Evolutionary conservation across 2,797 vertebrate species (phyloP).

Genomic region (Tamandua tetradactyla): DNA sequence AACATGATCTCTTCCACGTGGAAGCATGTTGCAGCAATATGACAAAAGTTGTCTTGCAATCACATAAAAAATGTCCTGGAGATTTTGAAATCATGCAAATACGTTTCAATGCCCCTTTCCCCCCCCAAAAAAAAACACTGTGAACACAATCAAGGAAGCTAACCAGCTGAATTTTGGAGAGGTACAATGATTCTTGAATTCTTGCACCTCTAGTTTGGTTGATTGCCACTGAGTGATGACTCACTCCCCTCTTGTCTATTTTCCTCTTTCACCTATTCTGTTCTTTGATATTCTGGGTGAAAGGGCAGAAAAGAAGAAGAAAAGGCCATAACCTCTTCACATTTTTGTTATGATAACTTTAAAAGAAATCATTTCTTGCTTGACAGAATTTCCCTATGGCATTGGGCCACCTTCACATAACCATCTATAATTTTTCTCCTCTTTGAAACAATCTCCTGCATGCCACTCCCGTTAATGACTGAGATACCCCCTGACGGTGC

Average conservation of each 20-base stretch:
- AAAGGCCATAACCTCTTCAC: slow-evolving; percentile 57
- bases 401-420: slow-evolving; percentile 82
- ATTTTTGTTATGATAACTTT: slow-evolving; percentile 78
- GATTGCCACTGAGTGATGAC: neutral
- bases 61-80: slow-evolving; percentile 65
- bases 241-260: neutral
- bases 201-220: neutral
- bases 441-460: slow-evolving; percentile 88
- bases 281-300: slow-evolving; percentile 42
- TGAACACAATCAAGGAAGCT: slow-evolving; percentile 63
- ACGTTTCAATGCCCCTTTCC: slow-evolving; percentile 47
- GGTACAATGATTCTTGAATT: neutral
- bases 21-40: slow-evolving; percentile 68
- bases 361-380: slow-evolving; percentile 82
- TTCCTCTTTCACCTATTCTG: neutral
- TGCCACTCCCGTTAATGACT: slow-evolving; percentile 92
- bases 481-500: slow-evolving; percentile 93
- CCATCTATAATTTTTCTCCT: slow-evolving; percentile 87
- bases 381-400: slow-evolving; percentile 87
- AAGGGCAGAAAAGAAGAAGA: slow-evolving; percentile 27
- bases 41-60: slow-evolving; percentile 69
- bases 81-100: slow-evolving; percentile 74
- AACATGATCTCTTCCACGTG: slow-evolving; percentile 70
- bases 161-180: slow-evolving; percentile 49
- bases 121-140: neutral